Conservation (phyloP, 2,113 vertebrate species). For the Isurus oxyrinchus region DNA sequence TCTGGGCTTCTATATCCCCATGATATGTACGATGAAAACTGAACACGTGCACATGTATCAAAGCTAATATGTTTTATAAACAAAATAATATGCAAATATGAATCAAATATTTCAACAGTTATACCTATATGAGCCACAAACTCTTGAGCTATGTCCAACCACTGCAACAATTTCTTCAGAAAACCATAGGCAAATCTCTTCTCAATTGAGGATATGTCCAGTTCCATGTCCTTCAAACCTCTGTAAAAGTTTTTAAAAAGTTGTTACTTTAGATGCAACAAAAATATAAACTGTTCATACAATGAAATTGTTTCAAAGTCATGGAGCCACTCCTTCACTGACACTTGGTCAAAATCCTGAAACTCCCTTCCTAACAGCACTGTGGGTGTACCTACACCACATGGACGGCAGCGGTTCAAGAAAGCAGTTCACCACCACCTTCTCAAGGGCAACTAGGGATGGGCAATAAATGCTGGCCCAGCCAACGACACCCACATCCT, state of each 20-base stretch:
- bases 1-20: not conserved
- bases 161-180: constrained; percentile 82
- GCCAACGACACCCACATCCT: too few relatives aligned
- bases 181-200: constrained; percentile 90
- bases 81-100: not conserved
- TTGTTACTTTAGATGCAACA: not conserved
- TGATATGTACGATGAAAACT: not conserved
- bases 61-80: not conserved
- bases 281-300: not conserved
- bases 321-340: not conserved
- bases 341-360: too few relatives aligned
- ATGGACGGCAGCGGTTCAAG: too few relatives aligned
- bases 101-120: not conserved
- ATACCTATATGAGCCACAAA: constrained; percentile 86
- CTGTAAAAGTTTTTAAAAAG: constrained; percentile 47
- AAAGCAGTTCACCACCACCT: too few relatives aligned
- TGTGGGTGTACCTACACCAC: too few relatives aligned
- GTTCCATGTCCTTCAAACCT: constrained; percentile 88
- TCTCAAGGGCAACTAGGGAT: too few relatives aligned
- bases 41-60: not conserved
- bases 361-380: too few relatives aligned
- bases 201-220: constrained; percentile 90
- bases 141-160: constrained; percentile 92
- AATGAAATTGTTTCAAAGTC: not conserved
- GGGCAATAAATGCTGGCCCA: too few relatives aligned